Base-by-base conservation (phyloP, 2,888 invertebrate genomes). In the Lasioglossum zephyrum region DNA sequence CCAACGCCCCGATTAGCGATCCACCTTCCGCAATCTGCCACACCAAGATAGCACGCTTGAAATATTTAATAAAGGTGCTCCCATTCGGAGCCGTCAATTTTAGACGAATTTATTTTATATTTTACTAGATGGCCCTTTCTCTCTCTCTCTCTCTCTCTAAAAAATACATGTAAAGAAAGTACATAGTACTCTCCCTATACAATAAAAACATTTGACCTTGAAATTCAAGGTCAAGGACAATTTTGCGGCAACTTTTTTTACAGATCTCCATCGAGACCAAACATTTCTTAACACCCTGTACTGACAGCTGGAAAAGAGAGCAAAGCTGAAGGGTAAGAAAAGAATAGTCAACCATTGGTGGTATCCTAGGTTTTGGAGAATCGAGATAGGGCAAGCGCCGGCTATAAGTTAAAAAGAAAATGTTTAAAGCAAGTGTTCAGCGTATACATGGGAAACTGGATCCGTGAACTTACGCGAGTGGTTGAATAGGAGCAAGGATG, bases 261-360 rank as follows among this genome's bases (percentile, higher is more conserved):
- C 31, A 31, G 31, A 31, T 31, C 31, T 31, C 31, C 31, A 31
- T 31, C 31, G 31, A 31, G 31, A 31, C 31, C 31, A 31, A 31
- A 31, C 31, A 31, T 31, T 31, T 31, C 31, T 31, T 31, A 31
- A 31, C 31, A 31, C 31, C 31, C 31, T 31, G 31, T 31, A 31
- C 31, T 18, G 66, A 69, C 66, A 69, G 8, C 66, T 39, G 66
- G 9, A 22, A 69, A 69, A 69, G 66, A 69, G 66, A 69, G 39
- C 66, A 36, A 8, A 66, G 18, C 18, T 3, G 66, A 22, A 39
- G 39, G 22, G 4, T 22, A 39, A 36, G 66, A 4, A 22, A 22
- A 66, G 18, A 39, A 39, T 69, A 69, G 36, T 11, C 3, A 1
- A 66, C 22, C 8, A 26, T 11, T 26, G 60, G 31, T 13, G 18